Evolutionary conservation across 2,797 vertebrate genomes (phyloP).

Genomic region (Sternarchorhynchus goeldii): DNA sequence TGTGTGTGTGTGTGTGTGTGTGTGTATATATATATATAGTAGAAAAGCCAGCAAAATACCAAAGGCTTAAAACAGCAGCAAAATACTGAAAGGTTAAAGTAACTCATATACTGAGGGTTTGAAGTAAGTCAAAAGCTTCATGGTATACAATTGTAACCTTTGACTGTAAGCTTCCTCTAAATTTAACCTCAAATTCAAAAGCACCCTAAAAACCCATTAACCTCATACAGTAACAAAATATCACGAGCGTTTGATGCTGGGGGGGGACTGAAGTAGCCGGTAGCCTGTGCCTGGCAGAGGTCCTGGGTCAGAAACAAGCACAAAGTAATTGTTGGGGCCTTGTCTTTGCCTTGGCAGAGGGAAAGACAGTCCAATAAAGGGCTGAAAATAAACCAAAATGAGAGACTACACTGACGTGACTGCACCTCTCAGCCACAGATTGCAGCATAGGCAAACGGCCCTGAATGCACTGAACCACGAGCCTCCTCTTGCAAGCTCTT

Average conservation of each 20-base stretch:
- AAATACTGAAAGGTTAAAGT: too few relatives aligned
- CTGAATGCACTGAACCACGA: conserved; percentile 53
- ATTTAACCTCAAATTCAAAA: conserved; percentile 21
- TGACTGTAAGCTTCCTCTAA: neutral
- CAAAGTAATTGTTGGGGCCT: conserved; percentile 58
- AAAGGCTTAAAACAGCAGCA: too few relatives aligned
- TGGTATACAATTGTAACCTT: neutral
- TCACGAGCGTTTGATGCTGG: conserved; percentile 31
- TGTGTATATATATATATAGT: too few relatives aligned
- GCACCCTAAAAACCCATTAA: conserved; percentile 23
- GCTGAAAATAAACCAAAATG: conserved; percentile 64
- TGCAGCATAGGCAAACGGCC: conserved; percentile 51
- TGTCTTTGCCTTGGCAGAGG: conserved; percentile 51
- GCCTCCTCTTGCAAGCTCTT: conserved; percentile 20
- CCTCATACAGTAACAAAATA: conserved; percentile 27
- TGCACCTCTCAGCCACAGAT: conserved; percentile 57
- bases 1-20: too few relatives aligned
- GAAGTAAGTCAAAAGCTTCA: neutral
- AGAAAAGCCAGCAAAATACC: too few relatives aligned
- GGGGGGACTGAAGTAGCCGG: conserved; percentile 15
- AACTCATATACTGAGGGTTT: neutral
- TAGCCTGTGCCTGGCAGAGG: conserved; percentile 23
- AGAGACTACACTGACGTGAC: conserved; percentile 58
- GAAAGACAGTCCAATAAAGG: conserved; percentile 57
- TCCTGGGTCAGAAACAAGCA: conserved; percentile 50